Conservation (phyloP, 1,140 invertebrate species). For the Galendromus occidentalis region DNA sequence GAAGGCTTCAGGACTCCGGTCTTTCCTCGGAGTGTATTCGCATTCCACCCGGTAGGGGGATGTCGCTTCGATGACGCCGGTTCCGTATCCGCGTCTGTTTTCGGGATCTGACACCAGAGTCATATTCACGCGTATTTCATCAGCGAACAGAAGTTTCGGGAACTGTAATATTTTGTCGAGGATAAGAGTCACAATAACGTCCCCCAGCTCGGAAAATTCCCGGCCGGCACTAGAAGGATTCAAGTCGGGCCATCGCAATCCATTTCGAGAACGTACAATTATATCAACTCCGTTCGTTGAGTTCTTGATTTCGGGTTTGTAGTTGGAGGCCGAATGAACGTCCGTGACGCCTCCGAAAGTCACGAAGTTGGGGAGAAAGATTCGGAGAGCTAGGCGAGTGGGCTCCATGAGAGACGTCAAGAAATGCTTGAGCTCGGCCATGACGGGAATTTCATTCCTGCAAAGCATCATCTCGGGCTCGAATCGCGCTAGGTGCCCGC, state of each 20-base stretch:
- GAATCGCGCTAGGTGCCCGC: too few species aligned
- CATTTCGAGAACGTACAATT: neutral
- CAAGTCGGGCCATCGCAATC: too few species aligned
- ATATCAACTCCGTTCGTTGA: neutral
- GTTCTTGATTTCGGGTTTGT: constrained; percentile 2
- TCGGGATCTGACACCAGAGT: constrained; percentile 19
- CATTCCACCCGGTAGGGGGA: constrained; percentile 20
- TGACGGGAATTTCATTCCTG: neutral
- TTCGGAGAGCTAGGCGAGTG: neutral
- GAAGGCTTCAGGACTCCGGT: constrained; percentile 15
- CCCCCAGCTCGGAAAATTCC: too few species aligned
- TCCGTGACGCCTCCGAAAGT: constrained; percentile 4
- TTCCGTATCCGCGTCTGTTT: constrained; percentile 18
- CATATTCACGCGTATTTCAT: constrained; percentile 17
- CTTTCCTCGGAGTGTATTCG: constrained; percentile 15
- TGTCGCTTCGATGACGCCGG: constrained; percentile 15
- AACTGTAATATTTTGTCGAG: constrained; percentile 12
- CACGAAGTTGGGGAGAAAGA: neutral
- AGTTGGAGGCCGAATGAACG: neutral
- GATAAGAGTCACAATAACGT: too few species aligned
- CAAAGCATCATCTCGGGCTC: neutral
- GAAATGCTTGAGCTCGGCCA: neutral
- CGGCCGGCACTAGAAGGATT: too few species aligned
- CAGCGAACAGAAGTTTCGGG: constrained; percentile 19
- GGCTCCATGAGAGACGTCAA: neutral